Percentiles rank a stretch among this genome's conserved stretches.
phyloP scores from a whole-genome alignment of 2,888 invertebrate genomes.

The Lasioglossum zephyrum region DNA sequence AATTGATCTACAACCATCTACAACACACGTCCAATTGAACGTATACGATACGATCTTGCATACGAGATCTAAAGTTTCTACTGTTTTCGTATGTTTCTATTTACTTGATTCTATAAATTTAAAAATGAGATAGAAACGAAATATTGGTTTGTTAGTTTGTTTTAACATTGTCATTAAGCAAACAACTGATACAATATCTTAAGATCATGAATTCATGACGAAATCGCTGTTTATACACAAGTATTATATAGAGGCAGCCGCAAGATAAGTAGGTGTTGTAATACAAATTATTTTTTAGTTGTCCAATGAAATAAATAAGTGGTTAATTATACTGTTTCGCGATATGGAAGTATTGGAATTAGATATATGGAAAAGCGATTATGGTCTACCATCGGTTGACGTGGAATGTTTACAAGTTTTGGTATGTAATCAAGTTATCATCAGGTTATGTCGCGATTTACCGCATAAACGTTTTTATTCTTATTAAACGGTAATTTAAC shows the following conservation, averaged over 20 bases:
- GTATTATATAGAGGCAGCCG: neutral
- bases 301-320: constrained; percentile 22
- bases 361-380: constrained; percentile 88
- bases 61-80: neutral
- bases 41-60: too few species aligned
- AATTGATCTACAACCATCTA: too few species aligned
- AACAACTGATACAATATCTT: neutral
- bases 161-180: neutral
- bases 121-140: neutral
- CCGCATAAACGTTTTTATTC: neutral
- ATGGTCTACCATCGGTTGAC: constrained; percentile 89
- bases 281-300: neutral
- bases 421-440: constrained; percentile 82
- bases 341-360: constrained; percentile 78
- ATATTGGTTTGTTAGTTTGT: neutral
- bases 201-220: neutral
- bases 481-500: neutral
- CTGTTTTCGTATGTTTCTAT: neutral
- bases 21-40: too few species aligned
- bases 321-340: constrained; percentile 51
- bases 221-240: constrained; percentile 6
- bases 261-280: neutral
- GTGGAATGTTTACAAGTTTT: constrained; percentile 87
- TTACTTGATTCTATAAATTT: neutral
- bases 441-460: constrained; percentile 45